phyloP scores from a whole-genome alignment of 2,888 invertebrate genomes.

The Apamea anceps region DNA sequence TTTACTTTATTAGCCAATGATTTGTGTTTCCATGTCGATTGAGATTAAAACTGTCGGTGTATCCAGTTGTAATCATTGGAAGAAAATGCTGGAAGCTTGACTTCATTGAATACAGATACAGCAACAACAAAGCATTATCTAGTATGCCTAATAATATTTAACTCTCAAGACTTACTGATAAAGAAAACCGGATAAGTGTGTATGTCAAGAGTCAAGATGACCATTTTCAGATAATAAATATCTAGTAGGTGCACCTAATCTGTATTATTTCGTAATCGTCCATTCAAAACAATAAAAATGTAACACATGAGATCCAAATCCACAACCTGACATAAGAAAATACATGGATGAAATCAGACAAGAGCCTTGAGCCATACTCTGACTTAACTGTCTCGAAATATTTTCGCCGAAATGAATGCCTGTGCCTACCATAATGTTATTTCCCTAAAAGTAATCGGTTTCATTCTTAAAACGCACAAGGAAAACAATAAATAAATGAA shows the following conservation, averaged over 20 bases:
- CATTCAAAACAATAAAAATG: neutral
- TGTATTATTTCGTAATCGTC: neutral
- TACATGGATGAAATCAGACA: neutral
- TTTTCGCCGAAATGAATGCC: conserved; percentile 20
- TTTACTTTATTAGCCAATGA: conserved; percentile 37
- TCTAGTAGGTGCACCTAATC: neutral
- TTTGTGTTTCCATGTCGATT: conserved; percentile 49
- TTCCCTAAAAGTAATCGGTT: conserved; percentile 33
- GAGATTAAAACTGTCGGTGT: conserved; percentile 37
- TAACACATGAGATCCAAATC: conserved; percentile 7
- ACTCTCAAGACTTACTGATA: neutral
- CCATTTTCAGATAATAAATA: neutral
- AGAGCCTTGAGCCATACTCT: neutral
- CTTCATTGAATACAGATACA: conserved; percentile 2
- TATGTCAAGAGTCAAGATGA: neutral
- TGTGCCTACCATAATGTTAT: neutral
- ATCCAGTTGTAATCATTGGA: conserved; percentile 21
- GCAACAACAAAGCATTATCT: neutral
- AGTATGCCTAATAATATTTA: neutral
- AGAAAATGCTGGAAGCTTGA: conserved; percentile 6
- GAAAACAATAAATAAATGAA: conserved; percentile 34
- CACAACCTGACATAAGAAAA: neutral
- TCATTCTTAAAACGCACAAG: conserved; percentile 28
- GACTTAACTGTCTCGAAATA: neutral
- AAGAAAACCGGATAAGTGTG: neutral